These are phyloP conservation scores for Hirudinaria manillensis DNA, from an alignment of 2,888 invertebrate genomes.

Conservation along the genomic window DNA sequence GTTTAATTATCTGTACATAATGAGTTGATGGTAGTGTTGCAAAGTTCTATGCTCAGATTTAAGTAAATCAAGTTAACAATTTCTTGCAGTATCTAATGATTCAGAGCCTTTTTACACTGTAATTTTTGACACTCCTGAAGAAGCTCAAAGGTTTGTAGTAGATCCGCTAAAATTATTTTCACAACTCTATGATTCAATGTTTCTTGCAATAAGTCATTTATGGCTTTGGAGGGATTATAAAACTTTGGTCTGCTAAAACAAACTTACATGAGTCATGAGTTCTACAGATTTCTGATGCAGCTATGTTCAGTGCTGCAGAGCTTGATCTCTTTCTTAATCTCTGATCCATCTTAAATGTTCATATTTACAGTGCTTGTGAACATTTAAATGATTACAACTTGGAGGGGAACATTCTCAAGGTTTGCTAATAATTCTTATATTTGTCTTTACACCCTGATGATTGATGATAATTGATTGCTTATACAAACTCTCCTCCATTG, in stretches of 20 bases:
- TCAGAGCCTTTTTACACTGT: constrained; percentile 34
- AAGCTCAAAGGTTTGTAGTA: constrained; percentile 37
- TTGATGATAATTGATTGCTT: not conserved
- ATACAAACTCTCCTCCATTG: not conserved
- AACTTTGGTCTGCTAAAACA: too few species aligned
- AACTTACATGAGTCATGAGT: too few species aligned
- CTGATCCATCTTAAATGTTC: not conserved
- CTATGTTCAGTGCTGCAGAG: not conserved
- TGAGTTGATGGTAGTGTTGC: not conserved
- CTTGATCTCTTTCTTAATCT: not conserved
- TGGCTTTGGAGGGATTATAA: too few species aligned
- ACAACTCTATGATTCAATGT: not conserved
- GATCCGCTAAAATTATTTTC: not conserved
- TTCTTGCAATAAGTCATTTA: too few species aligned
- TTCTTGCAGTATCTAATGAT: constrained; percentile 19
- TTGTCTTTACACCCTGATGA: not conserved
- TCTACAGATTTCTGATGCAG: not conserved
- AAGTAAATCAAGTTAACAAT: too few species aligned
- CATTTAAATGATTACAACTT: constrained; percentile 79
- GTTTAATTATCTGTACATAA: not conserved
- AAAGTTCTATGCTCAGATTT: too few species aligned
- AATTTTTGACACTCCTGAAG: constrained; percentile 37
- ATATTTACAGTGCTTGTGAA: constrained; percentile 69
- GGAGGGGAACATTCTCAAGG: constrained; percentile 77
- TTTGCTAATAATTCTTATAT: constrained; percentile 45